Evolutionary conservation across 2,888 invertebrate species (phyloP).

Genomic region (Dioctria linearis): DNA sequence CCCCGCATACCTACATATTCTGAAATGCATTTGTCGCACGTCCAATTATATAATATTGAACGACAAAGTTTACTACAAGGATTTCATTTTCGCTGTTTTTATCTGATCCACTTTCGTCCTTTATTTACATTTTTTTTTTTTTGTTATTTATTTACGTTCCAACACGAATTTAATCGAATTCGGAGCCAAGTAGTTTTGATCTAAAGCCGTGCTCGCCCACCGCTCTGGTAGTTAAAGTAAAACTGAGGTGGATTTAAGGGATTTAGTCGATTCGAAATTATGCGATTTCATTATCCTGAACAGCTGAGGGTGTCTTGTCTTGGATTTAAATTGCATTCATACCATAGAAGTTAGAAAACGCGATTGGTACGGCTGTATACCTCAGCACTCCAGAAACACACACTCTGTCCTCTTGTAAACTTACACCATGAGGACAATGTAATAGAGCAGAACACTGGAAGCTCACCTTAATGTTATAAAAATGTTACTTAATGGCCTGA

Average conservation of each 20-base stretch:
- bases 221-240: too few relatives aligned
- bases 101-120: constrained; percentile 23
- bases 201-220: neutral
- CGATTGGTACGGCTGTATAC: neutral
- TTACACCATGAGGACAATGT: neutral
- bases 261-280: constrained; percentile 25
- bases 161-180: constrained; percentile 40
- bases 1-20: too few relatives aligned
- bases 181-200: constrained; percentile 28
- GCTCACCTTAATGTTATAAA: constrained; percentile 25
- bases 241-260: neutral
- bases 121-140: constrained; percentile 26
- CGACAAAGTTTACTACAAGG: constrained; percentile 44
- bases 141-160: constrained; percentile 32
- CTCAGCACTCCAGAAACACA: neutral
- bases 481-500: constrained; percentile 33
- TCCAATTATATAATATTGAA: constrained; percentile 47
- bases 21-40: constrained; percentile 1
- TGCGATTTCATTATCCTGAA: constrained; percentile 33
- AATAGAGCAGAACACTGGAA: constrained; percentile 5
- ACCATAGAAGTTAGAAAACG: constrained; percentile 6
- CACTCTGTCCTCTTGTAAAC: too few relatives aligned
- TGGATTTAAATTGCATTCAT: constrained; percentile 23
- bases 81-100: constrained; percentile 42
- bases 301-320: constrained; percentile 20